Evolutionary conservation across 2,888 invertebrate genomes (phyloP).

Genomic region (Phyto melanocephala): DNA sequence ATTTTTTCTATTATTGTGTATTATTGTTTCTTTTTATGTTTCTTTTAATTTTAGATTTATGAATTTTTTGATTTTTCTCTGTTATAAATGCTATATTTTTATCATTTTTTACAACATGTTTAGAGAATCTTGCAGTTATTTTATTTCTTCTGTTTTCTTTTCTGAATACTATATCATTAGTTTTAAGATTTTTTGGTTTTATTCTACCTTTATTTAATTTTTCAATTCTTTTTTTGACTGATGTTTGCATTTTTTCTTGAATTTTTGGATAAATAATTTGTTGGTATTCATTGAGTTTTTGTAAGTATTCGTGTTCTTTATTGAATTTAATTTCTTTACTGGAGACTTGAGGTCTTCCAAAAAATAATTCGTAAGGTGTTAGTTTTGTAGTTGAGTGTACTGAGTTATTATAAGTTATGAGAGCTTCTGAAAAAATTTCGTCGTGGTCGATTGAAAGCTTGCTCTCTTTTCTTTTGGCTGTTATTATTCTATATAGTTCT

Average conservation of each 20-base stretch:
- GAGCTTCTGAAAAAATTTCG: conserved; percentile 24
- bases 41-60: conserved; percentile 49
- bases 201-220: conserved; percentile 51
- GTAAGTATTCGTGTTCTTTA: conserved; percentile 1
- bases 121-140: not conserved
- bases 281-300: conserved; percentile 7
- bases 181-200: not conserved
- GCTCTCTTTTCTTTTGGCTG: conserved; percentile 10
- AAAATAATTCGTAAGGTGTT: conserved; percentile 10
- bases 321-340: not conserved
- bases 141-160: conserved; percentile 24
- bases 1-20: too few relatives aligned
- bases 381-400: conserved; percentile 21
- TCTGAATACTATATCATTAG: conserved; percentile 35
- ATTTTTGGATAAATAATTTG: conserved; percentile 43
- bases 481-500: conserved; percentile 32
- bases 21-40: conserved; percentile 21
- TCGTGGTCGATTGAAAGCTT: conserved; percentile 25
- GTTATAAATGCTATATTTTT: conserved; percentile 40
- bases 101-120: conserved; percentile 37
- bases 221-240: conserved; percentile 3
- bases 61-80: conserved; percentile 55
- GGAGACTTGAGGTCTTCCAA: not conserved
- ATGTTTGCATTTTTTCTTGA: conserved; percentile 13
- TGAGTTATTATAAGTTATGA: conserved; percentile 28